Conservation (phyloP, 2,888 invertebrate species). For the Cryptops parisi region DNA sequence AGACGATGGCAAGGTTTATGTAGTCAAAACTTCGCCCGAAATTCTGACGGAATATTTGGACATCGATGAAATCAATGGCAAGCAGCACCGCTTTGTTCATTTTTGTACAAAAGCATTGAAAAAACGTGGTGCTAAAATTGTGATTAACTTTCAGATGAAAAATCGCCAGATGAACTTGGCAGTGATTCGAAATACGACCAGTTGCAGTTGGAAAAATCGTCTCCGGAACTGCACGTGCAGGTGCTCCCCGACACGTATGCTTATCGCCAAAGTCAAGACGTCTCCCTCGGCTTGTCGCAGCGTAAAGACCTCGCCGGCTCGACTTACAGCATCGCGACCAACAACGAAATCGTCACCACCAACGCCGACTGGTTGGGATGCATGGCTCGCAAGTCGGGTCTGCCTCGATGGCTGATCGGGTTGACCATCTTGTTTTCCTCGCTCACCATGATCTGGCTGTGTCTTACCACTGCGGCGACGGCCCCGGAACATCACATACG, state of each 20-base stretch:
- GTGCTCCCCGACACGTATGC: slow-evolving; percentile 5
- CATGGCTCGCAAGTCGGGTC: slow-evolving; percentile 36
- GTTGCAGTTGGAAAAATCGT: not conserved
- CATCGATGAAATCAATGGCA: slow-evolving; percentile 14
- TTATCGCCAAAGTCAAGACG: slow-evolving; percentile 3
- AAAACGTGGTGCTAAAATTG: not conserved
- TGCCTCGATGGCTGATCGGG: slow-evolving; percentile 36
- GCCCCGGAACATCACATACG: slow-evolving; percentile 27
- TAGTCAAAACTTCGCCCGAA: slow-evolving; percentile 26
- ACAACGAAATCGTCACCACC: not conserved
- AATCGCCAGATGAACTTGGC: slow-evolving; percentile 2
- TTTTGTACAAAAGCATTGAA: not conserved
- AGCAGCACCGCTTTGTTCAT: not conserved
- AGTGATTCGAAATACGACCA: not conserved
- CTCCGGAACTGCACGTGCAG: not conserved
- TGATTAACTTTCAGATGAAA: slow-evolving; percentile 5
- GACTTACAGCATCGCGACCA: not conserved
- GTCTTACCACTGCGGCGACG: slow-evolving; percentile 31
- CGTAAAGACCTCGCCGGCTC: not conserved
- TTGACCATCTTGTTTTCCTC: slow-evolving; percentile 35
- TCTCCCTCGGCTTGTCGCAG: not conserved
- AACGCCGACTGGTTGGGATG: slow-evolving; percentile 15
- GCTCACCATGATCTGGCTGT: slow-evolving; percentile 37
- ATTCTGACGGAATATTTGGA: slow-evolving; percentile 21
- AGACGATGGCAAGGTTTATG: slow-evolving; percentile 26